Evolutionary conservation across 2,797 vertebrate genomes (phyloP).

Genomic region (Siniperca obscura): DNA sequence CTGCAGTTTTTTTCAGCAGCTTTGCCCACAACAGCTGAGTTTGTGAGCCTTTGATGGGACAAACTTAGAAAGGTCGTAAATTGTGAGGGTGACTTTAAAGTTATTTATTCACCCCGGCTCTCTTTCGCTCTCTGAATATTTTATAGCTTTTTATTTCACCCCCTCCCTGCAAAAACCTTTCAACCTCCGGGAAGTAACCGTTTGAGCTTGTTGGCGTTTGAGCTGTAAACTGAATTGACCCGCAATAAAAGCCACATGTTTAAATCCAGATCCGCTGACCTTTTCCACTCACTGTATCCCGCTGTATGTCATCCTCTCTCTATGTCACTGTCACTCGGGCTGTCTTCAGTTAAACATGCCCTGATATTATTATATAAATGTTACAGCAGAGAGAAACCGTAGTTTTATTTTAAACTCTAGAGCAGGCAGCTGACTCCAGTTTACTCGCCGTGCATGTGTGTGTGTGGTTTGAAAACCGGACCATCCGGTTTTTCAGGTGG

Average conservation of each 20-base stretch:
- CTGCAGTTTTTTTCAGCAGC: neutral
- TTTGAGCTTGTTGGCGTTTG: constrained; percentile 83
- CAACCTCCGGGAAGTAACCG: constrained; percentile 72
- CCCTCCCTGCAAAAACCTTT: constrained; percentile 13
- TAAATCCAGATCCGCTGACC: constrained; percentile 56
- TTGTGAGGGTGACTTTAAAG: constrained; percentile 45
- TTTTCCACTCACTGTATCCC: constrained; percentile 74
- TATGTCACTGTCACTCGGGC: too few relatives aligned
- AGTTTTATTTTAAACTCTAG: neutral
- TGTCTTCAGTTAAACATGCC: neutral
- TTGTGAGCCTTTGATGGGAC: constrained; percentile 28
- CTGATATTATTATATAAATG: constrained; percentile 5
- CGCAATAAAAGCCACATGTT: constrained; percentile 82
- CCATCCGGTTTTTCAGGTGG: constrained; percentile 15
- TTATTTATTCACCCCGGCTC: constrained; percentile 50
- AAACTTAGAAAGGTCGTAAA: constrained; percentile 73
- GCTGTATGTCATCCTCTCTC: neutral
- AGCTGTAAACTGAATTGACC: constrained; percentile 86
- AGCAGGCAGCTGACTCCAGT: neutral
- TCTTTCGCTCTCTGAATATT: constrained; percentile 75
- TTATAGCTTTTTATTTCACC: constrained; percentile 82
- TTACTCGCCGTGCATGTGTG: neutral
- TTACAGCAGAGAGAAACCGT: neutral
- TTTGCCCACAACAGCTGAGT: constrained; percentile 24
- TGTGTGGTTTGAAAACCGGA: constrained; percentile 19